Base-by-base conservation (phyloP, 1,140 invertebrate genomes). In the Lutraria rhynchaena region DNA sequence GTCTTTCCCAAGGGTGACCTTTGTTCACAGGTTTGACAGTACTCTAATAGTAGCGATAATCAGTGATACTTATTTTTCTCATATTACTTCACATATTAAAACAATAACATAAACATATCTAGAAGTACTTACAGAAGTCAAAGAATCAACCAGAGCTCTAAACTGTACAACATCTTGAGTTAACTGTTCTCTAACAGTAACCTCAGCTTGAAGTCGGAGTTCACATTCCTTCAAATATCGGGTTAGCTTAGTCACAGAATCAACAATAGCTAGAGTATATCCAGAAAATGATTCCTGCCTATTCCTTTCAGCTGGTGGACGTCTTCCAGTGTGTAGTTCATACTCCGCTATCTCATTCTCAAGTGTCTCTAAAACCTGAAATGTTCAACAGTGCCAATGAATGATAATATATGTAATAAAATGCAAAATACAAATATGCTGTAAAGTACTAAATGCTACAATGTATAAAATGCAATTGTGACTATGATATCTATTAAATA, bases 181-280 rank as follows among this genome's bases (percentile, higher is more conserved):
- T 19, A 91, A 77, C 53, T 90, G 89, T 83, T 91, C 90, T 70
- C 90, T 65, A 0, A 91, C 83, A 49, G 85, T 87, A 17, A 82
- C 81, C 69, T 91, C 90, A 33, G 85, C 87, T 51, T 83, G 82
- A 22, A 90, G 82, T 58, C 86, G 70, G 17, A 89, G 53, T 19
- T 91, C 90, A 83, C 84, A 89, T 87, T 91, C 88, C 81, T 84
- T 88, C n/a, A 91, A 78, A 80, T 90, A 90, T n/a, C 83, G 51
- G 5, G 86, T 89, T 3, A 91, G 84, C 35, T 88, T 87, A 17
- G 89, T 86, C 4, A 91, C 90, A 31, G 89, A 85, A 24, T 88
- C 86, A 9, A 91, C 87, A 22, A 91, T 83, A 0, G 90, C 87
- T 31, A 89, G 74, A 19, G 90, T 91, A 73, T 91, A 91, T 7